These are phyloP conservation scores for Drosophila bunnanda DNA, from an alignment of 2,888 invertebrate species.

Conservation along the genomic window DNA sequence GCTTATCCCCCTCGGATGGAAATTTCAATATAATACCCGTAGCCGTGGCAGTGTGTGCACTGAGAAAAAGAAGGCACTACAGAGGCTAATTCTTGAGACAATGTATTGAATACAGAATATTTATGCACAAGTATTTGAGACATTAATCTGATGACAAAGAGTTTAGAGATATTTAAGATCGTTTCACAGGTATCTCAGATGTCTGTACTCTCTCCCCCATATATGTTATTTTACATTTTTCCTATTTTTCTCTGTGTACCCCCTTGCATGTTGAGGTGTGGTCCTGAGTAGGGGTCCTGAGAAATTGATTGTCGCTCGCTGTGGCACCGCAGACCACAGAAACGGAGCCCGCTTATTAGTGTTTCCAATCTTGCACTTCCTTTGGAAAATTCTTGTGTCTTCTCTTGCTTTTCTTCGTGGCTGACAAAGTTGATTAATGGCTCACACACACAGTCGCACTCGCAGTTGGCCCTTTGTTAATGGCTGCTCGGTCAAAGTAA, in stretches of 20 bases:
- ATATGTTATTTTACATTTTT: not conserved
- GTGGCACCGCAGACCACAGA: constrained; percentile 61
- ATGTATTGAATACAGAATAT: too few species aligned
- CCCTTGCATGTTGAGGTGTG: constrained; percentile 59
- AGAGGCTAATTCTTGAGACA: not conserved
- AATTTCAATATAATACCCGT: constrained; percentile 52
- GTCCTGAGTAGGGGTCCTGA: constrained; percentile 60
- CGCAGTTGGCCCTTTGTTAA: constrained; percentile 45
- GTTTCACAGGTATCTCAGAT: not conserved
- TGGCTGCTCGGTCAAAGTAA: constrained; percentile 43
- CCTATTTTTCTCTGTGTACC: not conserved
- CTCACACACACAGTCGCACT: constrained; percentile 18
- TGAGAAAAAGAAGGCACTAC: not conserved
- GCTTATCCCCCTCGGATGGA: constrained; percentile 56
- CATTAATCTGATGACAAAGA: not conserved
- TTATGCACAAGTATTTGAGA: not conserved
- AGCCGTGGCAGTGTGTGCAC: constrained; percentile 7
- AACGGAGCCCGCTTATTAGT: constrained; percentile 18
- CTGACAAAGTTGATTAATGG: constrained; percentile 69
- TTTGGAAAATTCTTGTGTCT: constrained; percentile 14
- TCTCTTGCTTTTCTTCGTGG: constrained; percentile 11
- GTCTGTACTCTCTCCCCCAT: not conserved
- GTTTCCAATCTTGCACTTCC: constrained; percentile 49
- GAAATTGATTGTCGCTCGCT: constrained; percentile 43
- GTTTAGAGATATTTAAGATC: not conserved